Evolutionary conservation across 1,140 invertebrate genomes (phyloP).

Genomic region (Dendroctonus valens): DNA sequence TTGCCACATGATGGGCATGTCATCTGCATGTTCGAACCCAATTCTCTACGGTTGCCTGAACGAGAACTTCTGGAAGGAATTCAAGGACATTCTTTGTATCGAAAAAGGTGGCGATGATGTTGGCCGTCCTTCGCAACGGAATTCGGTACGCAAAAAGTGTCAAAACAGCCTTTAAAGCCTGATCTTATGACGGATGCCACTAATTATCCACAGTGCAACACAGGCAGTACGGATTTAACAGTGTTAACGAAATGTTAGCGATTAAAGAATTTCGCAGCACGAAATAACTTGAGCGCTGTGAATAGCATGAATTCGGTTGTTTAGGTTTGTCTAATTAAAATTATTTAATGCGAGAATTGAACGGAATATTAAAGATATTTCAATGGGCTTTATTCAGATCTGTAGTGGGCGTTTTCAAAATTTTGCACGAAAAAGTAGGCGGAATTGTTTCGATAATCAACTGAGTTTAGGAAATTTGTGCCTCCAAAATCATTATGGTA

Average conservation of each 20-base stretch:
- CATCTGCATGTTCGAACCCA: constrained; percentile 81
- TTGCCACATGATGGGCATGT: constrained; percentile 83
- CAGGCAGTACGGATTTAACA: constrained; percentile 55
- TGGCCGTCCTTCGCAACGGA: constrained; percentile 24
- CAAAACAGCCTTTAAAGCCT: constrained; percentile 31
- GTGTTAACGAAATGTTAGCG: constrained; percentile 61
- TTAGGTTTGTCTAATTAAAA: not conserved
- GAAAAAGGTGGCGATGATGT: constrained; percentile 42
- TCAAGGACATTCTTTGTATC: constrained; percentile 79
- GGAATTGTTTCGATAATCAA: no score
- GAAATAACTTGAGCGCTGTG: constrained; percentile 10
- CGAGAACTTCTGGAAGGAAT: constrained; percentile 97
- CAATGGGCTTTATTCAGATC: no score
- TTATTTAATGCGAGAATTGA: no score
- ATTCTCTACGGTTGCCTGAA: constrained; percentile 98
- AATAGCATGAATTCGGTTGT: constrained; percentile 9
- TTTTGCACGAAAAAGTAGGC: no score
- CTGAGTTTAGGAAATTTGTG: no score
- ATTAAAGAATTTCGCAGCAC: constrained; percentile 47
- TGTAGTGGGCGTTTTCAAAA: no score
- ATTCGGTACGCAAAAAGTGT: constrained; percentile 36
- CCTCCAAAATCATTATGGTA: no score
- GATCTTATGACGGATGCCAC: constrained; percentile 44
- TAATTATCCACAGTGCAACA: constrained; percentile 46
- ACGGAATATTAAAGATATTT: no score